A percentile compares a stretch with the other conserved stretches of the same genome.
Evolutionary conservation across 2,888 invertebrate genomes (phyloP).

Genomic region (Tenthredo notha): DNA sequence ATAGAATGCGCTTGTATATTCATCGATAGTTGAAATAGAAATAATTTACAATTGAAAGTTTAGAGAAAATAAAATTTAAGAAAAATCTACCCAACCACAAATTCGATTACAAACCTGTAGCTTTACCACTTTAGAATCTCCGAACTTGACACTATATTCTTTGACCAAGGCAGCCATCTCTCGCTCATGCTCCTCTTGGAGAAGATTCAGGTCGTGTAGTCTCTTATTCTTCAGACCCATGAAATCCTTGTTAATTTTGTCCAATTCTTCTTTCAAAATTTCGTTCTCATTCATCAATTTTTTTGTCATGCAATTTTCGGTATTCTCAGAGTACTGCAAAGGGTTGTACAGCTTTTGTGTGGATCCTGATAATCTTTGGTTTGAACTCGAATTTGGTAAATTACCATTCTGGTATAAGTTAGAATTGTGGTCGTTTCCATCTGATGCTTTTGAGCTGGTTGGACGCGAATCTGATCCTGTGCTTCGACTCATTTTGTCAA

Average conservation of each 20-base stretch:
- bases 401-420: constrained; percentile 74
- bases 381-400: constrained; percentile 61
- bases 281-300: constrained; percentile 80
- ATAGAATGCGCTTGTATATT: background rate
- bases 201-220: constrained; percentile 88
- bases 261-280: constrained; percentile 84
- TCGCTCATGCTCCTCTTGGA: constrained; percentile 77
- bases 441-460: constrained; percentile 73
- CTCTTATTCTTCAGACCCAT: constrained; percentile 88
- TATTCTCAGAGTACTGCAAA: constrained; percentile 74
- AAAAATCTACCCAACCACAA: constrained; percentile 14
- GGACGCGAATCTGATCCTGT: constrained; percentile 65
- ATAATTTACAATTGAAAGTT: constrained; percentile 33
- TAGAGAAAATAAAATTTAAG: constrained; percentile 33
- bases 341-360: constrained; percentile 75
- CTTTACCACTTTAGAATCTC: constrained; percentile 75
- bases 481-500: constrained; percentile 60
- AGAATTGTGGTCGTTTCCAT: constrained; percentile 75
- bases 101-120: constrained; percentile 69
- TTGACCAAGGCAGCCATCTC: constrained; percentile 77
- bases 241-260: constrained; percentile 87
- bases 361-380: constrained; percentile 68
- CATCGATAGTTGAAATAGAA: constrained; percentile 40
- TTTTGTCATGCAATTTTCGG: constrained; percentile 79
- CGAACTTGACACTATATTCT: constrained; percentile 74